Conservation (phyloP, 2,888 invertebrate species). For the Heliconius ethilla region DNA sequence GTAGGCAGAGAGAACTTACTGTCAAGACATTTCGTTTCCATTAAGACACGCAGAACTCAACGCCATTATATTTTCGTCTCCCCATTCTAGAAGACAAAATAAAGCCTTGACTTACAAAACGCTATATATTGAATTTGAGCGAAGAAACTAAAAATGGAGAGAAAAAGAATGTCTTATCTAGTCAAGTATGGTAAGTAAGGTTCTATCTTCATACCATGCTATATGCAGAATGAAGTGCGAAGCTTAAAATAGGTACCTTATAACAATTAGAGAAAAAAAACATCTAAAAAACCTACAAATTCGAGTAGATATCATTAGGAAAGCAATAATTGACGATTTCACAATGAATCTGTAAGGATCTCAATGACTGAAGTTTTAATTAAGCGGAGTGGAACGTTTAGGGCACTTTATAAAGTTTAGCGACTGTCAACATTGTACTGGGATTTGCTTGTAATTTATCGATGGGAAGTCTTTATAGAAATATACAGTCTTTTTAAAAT, state of each 20-base stretch:
- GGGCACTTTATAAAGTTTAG: constrained; percentile 71
- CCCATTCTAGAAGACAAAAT: no score
- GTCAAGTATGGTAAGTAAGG: no score
- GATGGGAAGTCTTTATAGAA: constrained; percentile 43
- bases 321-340: constrained; percentile 46
- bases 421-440: constrained; percentile 59
- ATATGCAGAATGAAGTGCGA: not conserved
- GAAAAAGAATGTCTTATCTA: no score
- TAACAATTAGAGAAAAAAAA: not conserved
- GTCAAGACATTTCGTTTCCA: no score
- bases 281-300: not conserved
- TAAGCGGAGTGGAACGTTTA: constrained; percentile 66
- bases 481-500: not conserved
- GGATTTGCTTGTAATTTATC: constrained; percentile 40
- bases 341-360: constrained; percentile 51
- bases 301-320: constrained; percentile 28
- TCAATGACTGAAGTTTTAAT: constrained; percentile 65
- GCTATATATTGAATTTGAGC: no score
- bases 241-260: not conserved
- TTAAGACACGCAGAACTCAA: no score
- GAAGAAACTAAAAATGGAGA: no score
- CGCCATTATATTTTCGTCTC: no score
- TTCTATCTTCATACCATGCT: no score
- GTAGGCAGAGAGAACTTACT: no score
- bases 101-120: no score